Conservation (phyloP, 2,888 invertebrate species). For the Acleris holmiana region DNA sequence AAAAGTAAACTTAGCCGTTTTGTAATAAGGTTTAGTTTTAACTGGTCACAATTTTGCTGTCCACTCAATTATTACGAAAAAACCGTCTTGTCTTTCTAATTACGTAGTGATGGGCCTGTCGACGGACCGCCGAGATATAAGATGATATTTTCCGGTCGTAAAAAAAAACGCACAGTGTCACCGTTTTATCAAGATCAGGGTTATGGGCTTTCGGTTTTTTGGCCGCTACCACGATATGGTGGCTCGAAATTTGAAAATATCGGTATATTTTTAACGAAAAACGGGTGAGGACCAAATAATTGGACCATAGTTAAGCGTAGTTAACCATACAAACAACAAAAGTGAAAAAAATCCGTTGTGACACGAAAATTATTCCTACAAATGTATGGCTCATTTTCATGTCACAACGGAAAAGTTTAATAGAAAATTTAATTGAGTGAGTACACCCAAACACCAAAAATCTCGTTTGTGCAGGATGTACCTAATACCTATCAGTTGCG, state of each 20-base stretch:
- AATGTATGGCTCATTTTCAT: too few species aligned
- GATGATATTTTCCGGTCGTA: constrained; percentile 70
- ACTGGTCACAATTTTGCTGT: constrained; percentile 42
- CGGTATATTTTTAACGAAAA: too few species aligned
- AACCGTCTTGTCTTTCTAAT: constrained; percentile 75
- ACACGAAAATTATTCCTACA: too few species aligned
- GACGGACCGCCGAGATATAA: constrained; percentile 74
- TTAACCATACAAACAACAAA: too few species aligned
- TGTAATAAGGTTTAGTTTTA: constrained; percentile 39
- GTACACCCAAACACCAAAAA: too few species aligned
- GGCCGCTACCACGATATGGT: constrained; percentile 30
- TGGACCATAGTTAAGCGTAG: too few species aligned
- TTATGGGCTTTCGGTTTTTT: constrained; percentile 47
- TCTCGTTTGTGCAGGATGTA: too few species aligned
- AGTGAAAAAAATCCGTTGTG: too few species aligned
- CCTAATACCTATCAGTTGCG: too few species aligned
- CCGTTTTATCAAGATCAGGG: constrained; percentile 53
- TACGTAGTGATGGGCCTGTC: constrained; percentile 72
- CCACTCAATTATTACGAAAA: constrained; percentile 76
- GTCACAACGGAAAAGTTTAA: too few species aligned
- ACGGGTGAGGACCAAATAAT: too few species aligned
- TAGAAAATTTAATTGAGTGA: too few species aligned
- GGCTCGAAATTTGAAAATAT: neutral
- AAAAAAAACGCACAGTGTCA: constrained; percentile 51
- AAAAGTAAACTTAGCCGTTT: neutral